phyloP scores from a whole-genome alignment of 2,113 vertebrate genomes.

The Hucho hucho region DNA sequence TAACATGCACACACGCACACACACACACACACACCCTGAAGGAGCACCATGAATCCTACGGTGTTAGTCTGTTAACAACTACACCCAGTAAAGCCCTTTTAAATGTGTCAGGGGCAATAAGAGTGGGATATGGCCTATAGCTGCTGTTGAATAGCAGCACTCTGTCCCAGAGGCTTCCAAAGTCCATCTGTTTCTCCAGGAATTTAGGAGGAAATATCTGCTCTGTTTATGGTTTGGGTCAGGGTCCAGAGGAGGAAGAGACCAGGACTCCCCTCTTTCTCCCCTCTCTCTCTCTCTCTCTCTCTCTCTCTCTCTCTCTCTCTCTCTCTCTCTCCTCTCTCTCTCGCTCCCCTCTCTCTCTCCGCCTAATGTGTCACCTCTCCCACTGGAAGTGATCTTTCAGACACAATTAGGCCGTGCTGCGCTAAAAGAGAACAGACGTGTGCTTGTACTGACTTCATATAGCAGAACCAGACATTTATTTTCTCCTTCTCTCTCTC shows the following conservation, averaged over 20 bases:
- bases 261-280: not conserved
- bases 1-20: not conserved
- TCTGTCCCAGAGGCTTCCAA: no score
- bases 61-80: conserved; percentile 59
- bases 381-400: conserved; percentile 22
- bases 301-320: no score
- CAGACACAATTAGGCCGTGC: conserved; percentile 25
- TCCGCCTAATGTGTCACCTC: conserved; percentile 3
- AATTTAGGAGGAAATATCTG: no score
- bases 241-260: not conserved
- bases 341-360: not conserved
- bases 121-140: no score
- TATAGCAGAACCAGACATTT: conserved; percentile 1
- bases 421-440: conserved; percentile 27
- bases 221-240: no score
- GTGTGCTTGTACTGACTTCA: conserved; percentile 11
- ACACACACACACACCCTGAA: not conserved
- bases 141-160: no score
- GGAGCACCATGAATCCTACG: conserved; percentile 20
- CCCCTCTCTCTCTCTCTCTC: no score
- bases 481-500: not conserved
- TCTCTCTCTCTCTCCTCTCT: no score
- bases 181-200: no score
- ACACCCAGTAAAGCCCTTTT: conserved; percentile 46
- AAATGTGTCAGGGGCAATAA: conserved; percentile 50